Evolutionary conservation across 2,797 vertebrate species (phyloP).

Genomic region (Silurus lanzhouensis): DNA sequence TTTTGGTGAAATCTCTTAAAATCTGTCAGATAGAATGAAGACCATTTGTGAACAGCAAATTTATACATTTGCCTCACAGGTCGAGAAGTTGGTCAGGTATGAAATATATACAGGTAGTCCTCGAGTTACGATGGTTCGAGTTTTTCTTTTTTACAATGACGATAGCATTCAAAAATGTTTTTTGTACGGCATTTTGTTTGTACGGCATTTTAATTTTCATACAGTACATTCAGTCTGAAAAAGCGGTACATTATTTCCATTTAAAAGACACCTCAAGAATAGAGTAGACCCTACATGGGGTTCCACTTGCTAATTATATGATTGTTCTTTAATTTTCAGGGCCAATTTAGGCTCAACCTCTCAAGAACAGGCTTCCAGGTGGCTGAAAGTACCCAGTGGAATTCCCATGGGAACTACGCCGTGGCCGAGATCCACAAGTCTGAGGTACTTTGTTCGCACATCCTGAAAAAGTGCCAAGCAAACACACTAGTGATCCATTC

Average conservation of each 20-base stretch:
- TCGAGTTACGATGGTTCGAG: too few relatives aligned
- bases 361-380: constrained; percentile 88
- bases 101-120: too few relatives aligned
- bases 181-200: too few relatives aligned
- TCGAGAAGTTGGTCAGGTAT: neutral
- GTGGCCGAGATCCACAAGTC: constrained; percentile 87
- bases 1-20: neutral
- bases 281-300: too few relatives aligned
- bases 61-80: neutral
- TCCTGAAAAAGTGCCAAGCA: neutral
- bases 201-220: too few relatives aligned
- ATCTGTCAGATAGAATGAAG: neutral
- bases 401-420: constrained; percentile 89
- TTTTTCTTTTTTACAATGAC: too few relatives aligned
- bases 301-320: neutral
- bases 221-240: too few relatives aligned
- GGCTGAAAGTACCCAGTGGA: constrained; percentile 80
- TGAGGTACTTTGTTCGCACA: constrained; percentile 70
- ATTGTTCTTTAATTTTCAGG: constrained; percentile 70
- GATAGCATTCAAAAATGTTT: too few relatives aligned
- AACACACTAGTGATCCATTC: too few relatives aligned
- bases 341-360: constrained; percentile 90
- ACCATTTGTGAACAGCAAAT: neutral
- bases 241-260: neutral
- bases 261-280: neutral